Evolutionary conservation across 2,113 vertebrate genomes (phyloP).

Genomic region (Merops nubicus): DNA sequence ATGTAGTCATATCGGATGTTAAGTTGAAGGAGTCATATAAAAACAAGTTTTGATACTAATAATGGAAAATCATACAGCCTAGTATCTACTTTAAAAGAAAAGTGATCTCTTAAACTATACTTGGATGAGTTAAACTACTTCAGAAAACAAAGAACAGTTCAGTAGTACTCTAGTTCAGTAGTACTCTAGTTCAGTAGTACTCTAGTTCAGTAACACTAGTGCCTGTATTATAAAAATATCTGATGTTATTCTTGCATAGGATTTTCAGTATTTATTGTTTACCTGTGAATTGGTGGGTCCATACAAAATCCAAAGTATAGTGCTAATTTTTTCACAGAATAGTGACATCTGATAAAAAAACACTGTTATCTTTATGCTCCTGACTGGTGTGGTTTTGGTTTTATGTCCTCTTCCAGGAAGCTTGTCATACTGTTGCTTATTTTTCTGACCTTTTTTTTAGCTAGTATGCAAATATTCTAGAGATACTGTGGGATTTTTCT

Average conservation of each 20-base stretch:
- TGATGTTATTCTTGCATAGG: not conserved
- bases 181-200: too few relatives aligned
- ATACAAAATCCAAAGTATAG: not conserved
- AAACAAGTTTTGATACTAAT: not conserved
- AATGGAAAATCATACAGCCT: not conserved
- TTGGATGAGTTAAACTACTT: not conserved
- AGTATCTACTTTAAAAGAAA: not conserved
- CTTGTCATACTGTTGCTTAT: not conserved
- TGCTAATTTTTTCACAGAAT: not conserved
- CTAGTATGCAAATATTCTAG: not conserved
- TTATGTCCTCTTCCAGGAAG: not conserved
- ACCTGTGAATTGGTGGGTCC: not conserved
- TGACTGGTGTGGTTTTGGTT: not conserved
- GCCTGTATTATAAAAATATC: not conserved
- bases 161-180: too few relatives aligned
- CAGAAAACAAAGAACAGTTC: not conserved
- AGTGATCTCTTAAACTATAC: not conserved
- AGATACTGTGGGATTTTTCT: not conserved
- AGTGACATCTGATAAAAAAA: not conserved
- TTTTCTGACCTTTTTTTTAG: not conserved
- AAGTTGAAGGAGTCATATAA: not conserved
- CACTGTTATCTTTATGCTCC: not conserved
- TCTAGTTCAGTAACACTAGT: not conserved
- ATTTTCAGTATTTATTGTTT: not conserved
- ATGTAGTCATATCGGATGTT: not conserved